Percentiles rank a stretch among this genome's conserved stretches.
These are phyloP conservation scores for Macrobrachium rosenbergii DNA, from an alignment of 1,140 invertebrate species.

Conservation along the genomic window DNA sequence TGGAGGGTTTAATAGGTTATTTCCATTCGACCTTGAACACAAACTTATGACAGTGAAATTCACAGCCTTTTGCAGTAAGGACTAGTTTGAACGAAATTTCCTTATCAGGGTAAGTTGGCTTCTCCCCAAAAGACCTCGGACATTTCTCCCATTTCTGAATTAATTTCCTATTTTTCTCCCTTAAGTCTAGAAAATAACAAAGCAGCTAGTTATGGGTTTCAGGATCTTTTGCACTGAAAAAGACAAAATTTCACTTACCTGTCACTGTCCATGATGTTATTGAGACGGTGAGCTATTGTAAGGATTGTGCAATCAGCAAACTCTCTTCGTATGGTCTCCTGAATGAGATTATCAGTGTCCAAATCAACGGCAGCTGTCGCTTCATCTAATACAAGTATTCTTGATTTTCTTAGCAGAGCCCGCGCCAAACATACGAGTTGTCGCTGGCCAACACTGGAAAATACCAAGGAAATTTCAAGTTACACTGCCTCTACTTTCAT, in stretches of 20 bases:
- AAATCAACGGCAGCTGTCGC: conserved; percentile 94
- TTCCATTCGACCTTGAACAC: too few species aligned
- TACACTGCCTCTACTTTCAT: too few species aligned
- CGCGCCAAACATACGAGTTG: conserved; percentile 91
- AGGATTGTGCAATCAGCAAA: conserved; percentile 91
- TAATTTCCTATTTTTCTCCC: neutral
- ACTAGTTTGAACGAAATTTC: too few species aligned
- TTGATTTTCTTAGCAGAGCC: conserved; percentile 88
- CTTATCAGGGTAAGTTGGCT: too few species aligned
- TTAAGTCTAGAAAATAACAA: too few species aligned
- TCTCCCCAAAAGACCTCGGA: too few species aligned
- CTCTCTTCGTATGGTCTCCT: conserved; percentile 89
- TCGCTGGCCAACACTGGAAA: conserved; percentile 76
- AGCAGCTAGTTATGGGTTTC: too few species aligned
- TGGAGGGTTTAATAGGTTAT: too few species aligned
- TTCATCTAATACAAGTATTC: conserved; percentile 93
- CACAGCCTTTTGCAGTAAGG: too few species aligned
- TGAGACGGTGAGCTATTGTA: conserved; percentile 94
- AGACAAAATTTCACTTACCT: conserved; percentile 75
- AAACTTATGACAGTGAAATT: too few species aligned
- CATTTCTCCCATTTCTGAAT: too few species aligned
- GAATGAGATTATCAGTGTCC: conserved; percentile 92
- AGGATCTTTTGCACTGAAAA: neutral
- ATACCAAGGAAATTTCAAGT: too few species aligned
- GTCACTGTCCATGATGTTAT: conserved; percentile 79